Evolutionary conservation across 2,113 vertebrate genomes (phyloP).

Genomic region (Mystacornis crossleyi): DNA sequence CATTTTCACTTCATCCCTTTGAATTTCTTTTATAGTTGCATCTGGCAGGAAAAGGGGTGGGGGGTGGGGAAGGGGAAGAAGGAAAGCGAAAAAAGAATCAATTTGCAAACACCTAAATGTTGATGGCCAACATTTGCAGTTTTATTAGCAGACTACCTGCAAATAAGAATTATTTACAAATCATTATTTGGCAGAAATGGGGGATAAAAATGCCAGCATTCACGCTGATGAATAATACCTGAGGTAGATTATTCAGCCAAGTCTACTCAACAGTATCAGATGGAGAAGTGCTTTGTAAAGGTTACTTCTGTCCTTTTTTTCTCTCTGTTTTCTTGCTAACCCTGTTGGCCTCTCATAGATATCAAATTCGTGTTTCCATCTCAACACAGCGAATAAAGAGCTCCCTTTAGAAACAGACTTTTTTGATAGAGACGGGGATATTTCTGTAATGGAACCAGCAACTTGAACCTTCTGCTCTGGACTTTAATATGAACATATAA

Average conservation of each 20-base stretch:
- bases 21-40: neutral
- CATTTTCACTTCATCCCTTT: neutral
- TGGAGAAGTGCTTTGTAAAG: slow-evolving; percentile 27
- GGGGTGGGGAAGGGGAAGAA: fast-evolving
- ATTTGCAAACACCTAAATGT: neutral
- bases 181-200: neutral
- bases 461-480: slow-evolving; percentile 48
- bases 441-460: slow-evolving; percentile 47
- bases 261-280: slow-evolving; percentile 28
- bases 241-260: slow-evolving; percentile 31
- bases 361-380: slow-evolving; percentile 39
- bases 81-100: neutral
- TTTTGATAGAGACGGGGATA: slow-evolving; percentile 5
- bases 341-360: slow-evolving; percentile 58
- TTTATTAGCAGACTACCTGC: neutral
- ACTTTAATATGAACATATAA: slow-evolving; percentile 52
- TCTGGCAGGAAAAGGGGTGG: neutral
- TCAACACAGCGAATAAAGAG: slow-evolving; percentile 27
- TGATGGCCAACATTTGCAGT: neutral
- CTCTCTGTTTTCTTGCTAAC: slow-evolving; percentile 47
- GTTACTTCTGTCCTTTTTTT: slow-evolving; percentile 35
- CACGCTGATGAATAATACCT: neutral
- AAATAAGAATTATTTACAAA: neutral
- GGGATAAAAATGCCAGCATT: neutral
- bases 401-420: slow-evolving; percentile 42